phyloP scores from a whole-genome alignment of 2,888 invertebrate genomes.

The Allygus modestus region DNA sequence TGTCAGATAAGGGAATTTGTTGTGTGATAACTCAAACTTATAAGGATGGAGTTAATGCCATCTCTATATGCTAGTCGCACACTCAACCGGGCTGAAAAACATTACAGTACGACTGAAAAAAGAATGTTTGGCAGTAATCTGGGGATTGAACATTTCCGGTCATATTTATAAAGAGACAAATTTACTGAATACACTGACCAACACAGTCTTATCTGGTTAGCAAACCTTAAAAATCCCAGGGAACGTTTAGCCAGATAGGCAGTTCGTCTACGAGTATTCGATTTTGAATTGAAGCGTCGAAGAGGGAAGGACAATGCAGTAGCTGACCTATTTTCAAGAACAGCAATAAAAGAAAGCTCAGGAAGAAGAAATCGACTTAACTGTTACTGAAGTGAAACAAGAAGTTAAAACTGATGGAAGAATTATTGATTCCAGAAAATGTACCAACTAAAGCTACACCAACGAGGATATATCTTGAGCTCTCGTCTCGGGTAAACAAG shows the following conservation, averaged over 20 bases:
- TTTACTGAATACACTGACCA: constrained; percentile 71
- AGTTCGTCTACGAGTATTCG: constrained; percentile 9
- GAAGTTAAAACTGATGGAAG: not conserved
- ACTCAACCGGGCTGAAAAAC: not conserved
- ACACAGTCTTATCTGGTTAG: constrained; percentile 68
- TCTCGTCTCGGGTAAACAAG: no score
- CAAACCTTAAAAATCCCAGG: constrained; percentile 67
- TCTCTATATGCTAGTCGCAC: not conserved
- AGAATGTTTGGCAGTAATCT: constrained; percentile 68
- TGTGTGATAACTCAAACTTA: constrained; percentile 67
- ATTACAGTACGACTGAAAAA: not conserved
- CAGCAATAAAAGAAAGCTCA: not conserved
- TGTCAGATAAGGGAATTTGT: not conserved
- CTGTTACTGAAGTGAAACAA: not conserved
- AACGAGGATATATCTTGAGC: no score
- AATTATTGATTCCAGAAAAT: not conserved
- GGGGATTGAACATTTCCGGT: constrained; percentile 67
- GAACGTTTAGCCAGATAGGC: constrained; percentile 69
- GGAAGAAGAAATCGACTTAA: not conserved
- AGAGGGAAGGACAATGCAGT: not conserved
- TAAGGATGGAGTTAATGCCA: constrained; percentile 59
- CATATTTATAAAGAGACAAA: constrained; percentile 68
- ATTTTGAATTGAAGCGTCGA: not conserved
- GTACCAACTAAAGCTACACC: no score
- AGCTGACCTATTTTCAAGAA: not conserved